Evolutionary conservation across 2,113 vertebrate species (phyloP).

Genomic region (Pimephales promelas): DNA sequence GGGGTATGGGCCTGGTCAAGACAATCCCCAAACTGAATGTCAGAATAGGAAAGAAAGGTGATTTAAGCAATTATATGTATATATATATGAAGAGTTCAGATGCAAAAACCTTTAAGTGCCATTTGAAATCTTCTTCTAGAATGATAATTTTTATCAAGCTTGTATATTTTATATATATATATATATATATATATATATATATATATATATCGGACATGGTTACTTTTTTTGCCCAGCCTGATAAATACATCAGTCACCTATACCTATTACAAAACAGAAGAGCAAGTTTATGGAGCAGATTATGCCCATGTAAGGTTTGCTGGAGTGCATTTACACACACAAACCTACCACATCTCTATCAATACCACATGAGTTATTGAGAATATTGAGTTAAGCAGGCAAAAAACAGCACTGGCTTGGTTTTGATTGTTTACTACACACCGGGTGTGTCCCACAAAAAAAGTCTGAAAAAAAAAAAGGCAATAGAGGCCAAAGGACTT

Average conservation of each 20-base stretch:
- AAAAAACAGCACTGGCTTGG: not conserved
- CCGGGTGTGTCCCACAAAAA: slow-evolving; percentile 35
- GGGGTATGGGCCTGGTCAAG: too few relatives aligned
- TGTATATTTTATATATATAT: too few relatives aligned
- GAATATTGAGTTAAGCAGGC: slow-evolving; percentile 6
- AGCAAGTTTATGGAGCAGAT: not conserved
- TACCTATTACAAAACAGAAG: not conserved
- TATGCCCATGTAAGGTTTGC: not conserved
- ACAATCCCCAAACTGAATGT: too few relatives aligned
- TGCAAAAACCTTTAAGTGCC: too few relatives aligned
- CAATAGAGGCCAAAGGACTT: slow-evolving; percentile 14
- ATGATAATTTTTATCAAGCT: too few relatives aligned
- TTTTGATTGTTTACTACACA: slow-evolving; percentile 37
- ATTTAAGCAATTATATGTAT: too few relatives aligned
- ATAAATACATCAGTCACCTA: not conserved
- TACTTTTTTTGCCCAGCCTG: not conserved
- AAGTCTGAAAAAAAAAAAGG: slow-evolving; percentile 12
- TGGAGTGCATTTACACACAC: not conserved
- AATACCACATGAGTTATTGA: slow-evolving; percentile 14
- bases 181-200: too few relatives aligned
- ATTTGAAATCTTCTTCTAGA: too few relatives aligned
- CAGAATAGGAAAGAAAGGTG: too few relatives aligned
- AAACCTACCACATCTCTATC: not conserved
- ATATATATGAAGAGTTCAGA: too few relatives aligned
- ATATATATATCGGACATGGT: too few relatives aligned